A percentile compares a stretch with the other conserved stretches of the same genome.
phyloP scores from a whole-genome alignment of 2,797 vertebrate genomes.

The Eurystomus glaucurus region DNA sequence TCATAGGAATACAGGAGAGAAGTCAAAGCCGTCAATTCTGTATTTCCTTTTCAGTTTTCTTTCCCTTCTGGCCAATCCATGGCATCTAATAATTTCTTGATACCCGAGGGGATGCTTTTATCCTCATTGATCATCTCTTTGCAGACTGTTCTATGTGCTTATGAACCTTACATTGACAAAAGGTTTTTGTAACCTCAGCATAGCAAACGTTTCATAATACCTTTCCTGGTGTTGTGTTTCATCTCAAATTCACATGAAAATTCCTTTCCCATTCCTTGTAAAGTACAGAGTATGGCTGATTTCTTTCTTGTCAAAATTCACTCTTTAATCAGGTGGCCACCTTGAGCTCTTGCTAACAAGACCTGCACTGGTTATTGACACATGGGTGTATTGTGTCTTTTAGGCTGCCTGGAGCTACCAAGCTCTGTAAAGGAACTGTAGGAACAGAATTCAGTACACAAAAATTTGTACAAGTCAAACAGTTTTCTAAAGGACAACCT shows the following conservation, averaged over 20 bases:
- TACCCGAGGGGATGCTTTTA: neutral
- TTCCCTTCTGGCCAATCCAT: neutral
- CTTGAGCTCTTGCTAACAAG: neutral
- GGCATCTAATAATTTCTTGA: neutral
- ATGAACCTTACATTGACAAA: neutral
- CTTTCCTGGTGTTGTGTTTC: neutral
- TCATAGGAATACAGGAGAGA: neutral
- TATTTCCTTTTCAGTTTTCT: conserved; percentile 15
- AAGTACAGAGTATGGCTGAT: neutral
- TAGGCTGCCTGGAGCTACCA: neutral
- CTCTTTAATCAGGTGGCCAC: neutral
- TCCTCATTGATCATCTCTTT: neutral
- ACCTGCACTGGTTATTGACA: neutral
- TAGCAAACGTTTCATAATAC: neutral
- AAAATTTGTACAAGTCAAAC: neutral
- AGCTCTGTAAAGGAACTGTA: neutral
- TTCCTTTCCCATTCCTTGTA: neutral
- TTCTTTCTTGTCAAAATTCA: conserved; percentile 8
- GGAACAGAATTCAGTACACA: neutral
- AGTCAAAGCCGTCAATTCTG: conserved; percentile 27
- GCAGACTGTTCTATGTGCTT: neutral
- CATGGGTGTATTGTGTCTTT: neutral
- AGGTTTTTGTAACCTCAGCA: neutral
- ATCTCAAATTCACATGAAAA: neutral
- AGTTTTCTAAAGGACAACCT: conserved; percentile 28